These are phyloP conservation scores for Lottia scabra DNA, from an alignment of 2,888 invertebrate species.

Conservation along the genomic window DNA sequence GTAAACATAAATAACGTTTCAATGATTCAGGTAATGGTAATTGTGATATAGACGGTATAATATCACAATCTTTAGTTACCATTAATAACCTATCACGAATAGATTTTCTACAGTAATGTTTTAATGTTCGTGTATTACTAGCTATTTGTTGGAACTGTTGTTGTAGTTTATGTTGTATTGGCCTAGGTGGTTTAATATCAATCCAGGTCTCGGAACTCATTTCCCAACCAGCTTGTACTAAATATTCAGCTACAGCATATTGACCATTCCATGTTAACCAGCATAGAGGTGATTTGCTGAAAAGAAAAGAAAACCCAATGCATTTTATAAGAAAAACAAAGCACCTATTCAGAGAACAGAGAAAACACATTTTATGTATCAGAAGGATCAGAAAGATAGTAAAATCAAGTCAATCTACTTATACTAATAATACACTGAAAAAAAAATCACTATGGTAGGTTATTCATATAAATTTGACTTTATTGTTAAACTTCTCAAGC, in stretches of 20 bases:
- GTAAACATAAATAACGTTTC: constrained; percentile 12
- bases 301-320: no score
- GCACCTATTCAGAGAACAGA: neutral
- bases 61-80: constrained; percentile 6
- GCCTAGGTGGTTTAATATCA: constrained; percentile 32
- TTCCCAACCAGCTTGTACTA: constrained; percentile 52
- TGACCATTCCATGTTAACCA: constrained; percentile 49
- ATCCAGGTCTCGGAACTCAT: constrained; percentile 37
- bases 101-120: neutral
- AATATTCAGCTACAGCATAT: constrained; percentile 38
- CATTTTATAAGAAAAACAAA: no score
- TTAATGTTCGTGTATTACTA: constrained; percentile 6
- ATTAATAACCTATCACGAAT: neutral
- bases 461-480: no score
- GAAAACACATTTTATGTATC: no score
- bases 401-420: no score
- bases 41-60: constrained; percentile 3
- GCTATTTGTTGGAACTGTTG: constrained; percentile 23
- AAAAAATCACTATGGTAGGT: no score
- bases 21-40: constrained; percentile 14
- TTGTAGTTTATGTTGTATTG: constrained; percentile 30
- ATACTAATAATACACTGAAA: no score
- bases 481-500: no score
- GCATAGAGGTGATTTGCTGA: constrained; percentile 42
- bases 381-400: no score